Conservation (phyloP, 1,140 invertebrate genomes). For the Drosophila micromelanica region DNA sequence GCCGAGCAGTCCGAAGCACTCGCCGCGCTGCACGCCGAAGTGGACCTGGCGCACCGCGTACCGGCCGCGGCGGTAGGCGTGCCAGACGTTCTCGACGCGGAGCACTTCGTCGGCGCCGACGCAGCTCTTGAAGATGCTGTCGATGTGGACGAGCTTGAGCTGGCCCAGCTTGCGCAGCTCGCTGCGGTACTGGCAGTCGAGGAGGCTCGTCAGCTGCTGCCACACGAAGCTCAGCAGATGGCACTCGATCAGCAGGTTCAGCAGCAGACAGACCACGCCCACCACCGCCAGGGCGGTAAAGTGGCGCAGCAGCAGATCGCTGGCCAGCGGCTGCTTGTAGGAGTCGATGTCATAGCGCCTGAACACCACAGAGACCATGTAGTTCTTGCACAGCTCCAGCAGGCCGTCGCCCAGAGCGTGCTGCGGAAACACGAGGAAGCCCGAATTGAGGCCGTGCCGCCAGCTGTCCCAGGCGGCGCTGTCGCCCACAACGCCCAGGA, state of each 20-base stretch:
- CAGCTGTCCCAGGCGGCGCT: slow-evolving; percentile 85
- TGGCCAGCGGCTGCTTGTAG: slow-evolving; percentile 86
- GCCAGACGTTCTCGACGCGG: slow-evolving; percentile 73
- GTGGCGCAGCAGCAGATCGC: slow-evolving; percentile 86
- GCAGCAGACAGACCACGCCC: slow-evolving; percentile 84
- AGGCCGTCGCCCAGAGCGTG: slow-evolving; percentile 88
- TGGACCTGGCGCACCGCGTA: slow-evolving; percentile 78
- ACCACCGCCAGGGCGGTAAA: slow-evolving; percentile 85
- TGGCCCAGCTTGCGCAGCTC: slow-evolving; percentile 63
- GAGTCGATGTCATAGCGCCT: slow-evolving; percentile 88
- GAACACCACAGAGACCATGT: slow-evolving; percentile 86
- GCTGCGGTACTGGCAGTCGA: slow-evolving; percentile 50
- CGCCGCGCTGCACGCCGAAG: slow-evolving; percentile 73
- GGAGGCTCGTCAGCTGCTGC: slow-evolving; percentile 35
- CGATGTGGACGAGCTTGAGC: slow-evolving; percentile 59
- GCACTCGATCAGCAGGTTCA: slow-evolving; percentile 87
- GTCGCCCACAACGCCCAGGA: slow-evolving; percentile 88
- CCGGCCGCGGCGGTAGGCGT: slow-evolving; percentile 60
- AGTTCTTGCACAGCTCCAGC: slow-evolving; percentile 88
- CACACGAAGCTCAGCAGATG: slow-evolving; percentile 64
- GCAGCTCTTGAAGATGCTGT: slow-evolving; percentile 71
- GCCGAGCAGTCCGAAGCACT: slow-evolving; percentile 91
- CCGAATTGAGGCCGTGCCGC: slow-evolving; percentile 86
- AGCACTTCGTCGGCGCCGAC: slow-evolving; percentile 58
- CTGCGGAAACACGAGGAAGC: slow-evolving; percentile 87